Evolutionary conservation across 2,888 invertebrate species (phyloP).

Genomic region (Bursaphelenchus okinawaensis): DNA sequence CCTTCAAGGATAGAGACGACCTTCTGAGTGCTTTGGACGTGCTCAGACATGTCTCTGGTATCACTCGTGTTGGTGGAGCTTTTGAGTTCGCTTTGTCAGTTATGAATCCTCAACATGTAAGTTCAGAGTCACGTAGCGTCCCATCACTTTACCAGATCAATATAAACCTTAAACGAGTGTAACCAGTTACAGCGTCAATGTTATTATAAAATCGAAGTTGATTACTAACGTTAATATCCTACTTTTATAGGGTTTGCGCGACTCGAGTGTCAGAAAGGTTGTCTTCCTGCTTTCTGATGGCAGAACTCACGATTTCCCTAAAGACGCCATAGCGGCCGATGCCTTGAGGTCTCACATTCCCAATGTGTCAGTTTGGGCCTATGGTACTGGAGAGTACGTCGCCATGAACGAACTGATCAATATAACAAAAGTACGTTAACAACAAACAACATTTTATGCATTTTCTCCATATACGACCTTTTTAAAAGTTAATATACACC

Average conservation of each 20-base stretch:
- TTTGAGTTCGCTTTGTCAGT: constrained; percentile 46
- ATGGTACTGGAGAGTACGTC: constrained; percentile 57
- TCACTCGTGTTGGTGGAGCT: constrained; percentile 54
- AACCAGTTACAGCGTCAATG: background rate
- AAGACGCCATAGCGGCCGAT: constrained; percentile 48
- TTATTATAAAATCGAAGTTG: constrained; percentile 1
- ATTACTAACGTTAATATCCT: no score
- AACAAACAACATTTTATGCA: no score
- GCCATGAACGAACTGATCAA: constrained; percentile 51
- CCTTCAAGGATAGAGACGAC: constrained; percentile 46
- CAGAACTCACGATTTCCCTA: constrained; percentile 54
- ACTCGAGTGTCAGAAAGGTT: constrained; percentile 50
- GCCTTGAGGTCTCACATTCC: constrained; percentile 37
- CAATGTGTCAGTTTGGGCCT: constrained; percentile 53
- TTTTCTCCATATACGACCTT: no score
- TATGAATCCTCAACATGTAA: constrained; percentile 38
- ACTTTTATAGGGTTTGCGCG: constrained; percentile 47
- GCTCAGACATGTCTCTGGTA: constrained; percentile 52
- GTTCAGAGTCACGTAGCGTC: constrained; percentile 7
- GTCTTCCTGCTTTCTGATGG: constrained; percentile 55
- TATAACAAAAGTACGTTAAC: constrained; percentile 36
- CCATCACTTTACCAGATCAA: no score
- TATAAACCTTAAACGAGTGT: background rate
- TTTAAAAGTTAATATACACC: no score
- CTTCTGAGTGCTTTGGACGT: constrained; percentile 44